Conservation (phyloP, 2,888 invertebrate genomes). For the Xanthorhoe spadicearia region DNA sequence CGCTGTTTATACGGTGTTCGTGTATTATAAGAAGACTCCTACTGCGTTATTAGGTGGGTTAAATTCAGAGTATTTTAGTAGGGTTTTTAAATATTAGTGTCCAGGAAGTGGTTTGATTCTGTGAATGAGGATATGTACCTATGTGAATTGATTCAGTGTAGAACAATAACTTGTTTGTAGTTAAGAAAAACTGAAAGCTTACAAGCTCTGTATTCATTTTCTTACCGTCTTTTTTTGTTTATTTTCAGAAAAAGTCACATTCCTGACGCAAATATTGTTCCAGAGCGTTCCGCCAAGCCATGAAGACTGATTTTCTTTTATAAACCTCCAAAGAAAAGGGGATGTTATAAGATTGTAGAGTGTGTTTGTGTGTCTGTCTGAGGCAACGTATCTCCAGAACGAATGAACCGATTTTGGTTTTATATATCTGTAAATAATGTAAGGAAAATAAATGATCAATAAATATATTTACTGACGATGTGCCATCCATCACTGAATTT, state of each 20-base stretch:
- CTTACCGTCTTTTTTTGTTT: constrained; percentile 42
- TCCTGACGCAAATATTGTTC: constrained; percentile 87
- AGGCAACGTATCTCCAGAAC: too few species aligned
- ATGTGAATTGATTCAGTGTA: too few species aligned
- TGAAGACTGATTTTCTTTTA: constrained; percentile 69
- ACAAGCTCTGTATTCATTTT: too few species aligned
- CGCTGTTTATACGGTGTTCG: constrained; percentile 89
- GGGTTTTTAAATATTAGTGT: background rate
- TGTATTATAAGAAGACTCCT: constrained; percentile 88
- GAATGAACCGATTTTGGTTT: too few species aligned
- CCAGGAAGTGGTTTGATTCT: too few species aligned
- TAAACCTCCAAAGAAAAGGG: background rate
- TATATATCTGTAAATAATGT: constrained; percentile 49
- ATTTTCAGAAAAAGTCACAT: constrained; percentile 86
- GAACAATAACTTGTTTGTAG: too few species aligned
- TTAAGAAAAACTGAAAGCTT: too few species aligned
- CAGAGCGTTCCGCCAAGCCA: constrained; percentile 87
- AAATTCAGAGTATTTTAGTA: background rate
- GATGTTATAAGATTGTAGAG: too few species aligned
- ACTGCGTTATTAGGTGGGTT: constrained; percentile 86
- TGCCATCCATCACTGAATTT: constrained; percentile 28
- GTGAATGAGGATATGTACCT: too few species aligned
- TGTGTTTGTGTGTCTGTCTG: too few species aligned
- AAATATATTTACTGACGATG: constrained; percentile 38
- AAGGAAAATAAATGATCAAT: constrained; percentile 27